Conservation (phyloP, 2,888 invertebrate species). For the Octodonta nipae region DNA sequence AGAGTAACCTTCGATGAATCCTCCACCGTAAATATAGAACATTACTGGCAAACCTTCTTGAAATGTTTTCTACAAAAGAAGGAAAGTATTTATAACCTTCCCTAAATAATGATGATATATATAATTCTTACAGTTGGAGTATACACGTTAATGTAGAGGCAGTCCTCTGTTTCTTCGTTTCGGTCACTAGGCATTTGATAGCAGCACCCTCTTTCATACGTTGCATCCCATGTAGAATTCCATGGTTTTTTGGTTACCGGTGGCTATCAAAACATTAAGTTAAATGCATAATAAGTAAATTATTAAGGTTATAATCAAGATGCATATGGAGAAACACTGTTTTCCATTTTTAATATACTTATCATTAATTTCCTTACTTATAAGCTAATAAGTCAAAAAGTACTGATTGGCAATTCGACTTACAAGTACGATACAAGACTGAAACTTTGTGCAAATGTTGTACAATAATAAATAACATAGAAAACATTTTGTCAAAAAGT, state of each 20-base stretch:
- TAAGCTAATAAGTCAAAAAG: too few relatives aligned
- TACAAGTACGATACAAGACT: too few relatives aligned
- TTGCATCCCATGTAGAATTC: conserved; percentile 19
- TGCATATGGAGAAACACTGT: too few relatives aligned
- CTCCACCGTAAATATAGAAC: conserved; percentile 34
- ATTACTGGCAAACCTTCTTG: conserved; percentile 27
- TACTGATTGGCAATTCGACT: too few relatives aligned
- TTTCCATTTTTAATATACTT: too few relatives aligned
- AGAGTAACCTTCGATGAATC: conserved; percentile 28
- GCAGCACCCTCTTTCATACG: conserved; percentile 17
- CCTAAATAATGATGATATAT: too few relatives aligned
- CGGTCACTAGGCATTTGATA: conserved; percentile 14
- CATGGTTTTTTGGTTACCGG: conserved; percentile 19
- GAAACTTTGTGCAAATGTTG: too few relatives aligned
- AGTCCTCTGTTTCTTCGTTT: conserved; percentile 19
- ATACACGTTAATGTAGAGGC: conserved; percentile 20
- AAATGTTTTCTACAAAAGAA: neutral
- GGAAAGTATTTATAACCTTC: neutral
- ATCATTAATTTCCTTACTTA: too few relatives aligned
- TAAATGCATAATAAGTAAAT: too few relatives aligned
- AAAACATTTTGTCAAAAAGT: too few relatives aligned
- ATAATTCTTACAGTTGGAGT: conserved; percentile 17
- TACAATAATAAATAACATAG: too few relatives aligned
- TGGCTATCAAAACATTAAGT: conserved; percentile 8
- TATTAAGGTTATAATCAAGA: too few relatives aligned